Evolutionary conservation across 1,140 invertebrate genomes (phyloP).

Genomic region (Calliopsis andreniformis): DNA sequence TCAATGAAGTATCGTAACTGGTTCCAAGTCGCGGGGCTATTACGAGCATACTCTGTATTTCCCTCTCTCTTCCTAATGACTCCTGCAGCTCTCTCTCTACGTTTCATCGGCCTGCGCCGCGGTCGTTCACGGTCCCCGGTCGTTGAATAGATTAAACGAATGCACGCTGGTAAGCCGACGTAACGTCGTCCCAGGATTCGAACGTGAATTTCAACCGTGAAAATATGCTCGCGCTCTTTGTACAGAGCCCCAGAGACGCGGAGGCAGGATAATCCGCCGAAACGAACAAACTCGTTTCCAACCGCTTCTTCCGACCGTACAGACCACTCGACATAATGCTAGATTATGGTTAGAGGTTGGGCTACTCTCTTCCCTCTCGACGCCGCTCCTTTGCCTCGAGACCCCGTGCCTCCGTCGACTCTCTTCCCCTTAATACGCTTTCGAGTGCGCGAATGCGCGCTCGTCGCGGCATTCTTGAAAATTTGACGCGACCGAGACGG

Average conservation of each 20-base stretch:
- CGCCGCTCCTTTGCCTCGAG: background rate
- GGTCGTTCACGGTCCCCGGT: slow-evolving; percentile 43
- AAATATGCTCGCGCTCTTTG: slow-evolving; percentile 66
- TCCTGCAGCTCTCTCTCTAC: background rate
- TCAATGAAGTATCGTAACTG: no score
- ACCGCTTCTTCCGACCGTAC: slow-evolving; percentile 63
- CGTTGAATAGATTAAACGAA: slow-evolving; percentile 67
- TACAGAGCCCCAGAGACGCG: slow-evolving; percentile 47
- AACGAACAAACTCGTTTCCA: slow-evolving; percentile 69
- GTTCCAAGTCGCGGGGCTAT: no score
- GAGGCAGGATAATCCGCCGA: slow-evolving; percentile 66
- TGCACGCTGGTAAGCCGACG: slow-evolving; percentile 59
- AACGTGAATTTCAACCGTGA: slow-evolving; percentile 67
- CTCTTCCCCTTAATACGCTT: slow-evolving; percentile 20
- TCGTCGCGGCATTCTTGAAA: slow-evolving; percentile 18
- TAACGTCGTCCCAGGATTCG: slow-evolving; percentile 60
- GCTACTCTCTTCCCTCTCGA: slow-evolving; percentile 11
- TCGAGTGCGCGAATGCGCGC: background rate
- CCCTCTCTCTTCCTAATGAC: background rate
- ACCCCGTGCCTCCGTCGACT: background rate
- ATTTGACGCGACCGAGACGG: background rate
- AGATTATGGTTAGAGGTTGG: slow-evolving; percentile 67
- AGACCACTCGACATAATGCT: slow-evolving; percentile 69
- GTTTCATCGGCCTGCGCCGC: slow-evolving; percentile 35
- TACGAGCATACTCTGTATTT: background rate